These are phyloP conservation scores for Chloroclysta siterata DNA, from an alignment of 2,888 invertebrate species.

Conservation along the genomic window DNA sequence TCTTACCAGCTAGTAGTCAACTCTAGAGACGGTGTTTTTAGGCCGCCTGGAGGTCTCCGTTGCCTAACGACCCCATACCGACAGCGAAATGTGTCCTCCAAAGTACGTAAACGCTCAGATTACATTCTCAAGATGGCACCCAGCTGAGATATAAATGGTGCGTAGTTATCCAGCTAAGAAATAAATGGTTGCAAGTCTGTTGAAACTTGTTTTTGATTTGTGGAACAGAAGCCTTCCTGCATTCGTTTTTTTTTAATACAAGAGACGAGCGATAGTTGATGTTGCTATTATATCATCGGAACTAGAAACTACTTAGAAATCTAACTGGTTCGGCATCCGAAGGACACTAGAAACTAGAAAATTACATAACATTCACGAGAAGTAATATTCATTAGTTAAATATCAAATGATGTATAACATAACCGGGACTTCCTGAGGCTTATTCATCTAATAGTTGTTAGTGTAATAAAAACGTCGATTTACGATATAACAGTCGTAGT, in stretches of 20 bases:
- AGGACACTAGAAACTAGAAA: conserved; percentile 9
- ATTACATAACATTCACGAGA: neutral
- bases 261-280: conserved; percentile 1
- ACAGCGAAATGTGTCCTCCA: no score
- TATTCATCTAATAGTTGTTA: conserved; percentile 8
- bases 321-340: conserved; percentile 5
- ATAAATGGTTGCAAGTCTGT: neutral
- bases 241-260: neutral
- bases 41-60: no score
- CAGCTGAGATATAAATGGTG: neutral
- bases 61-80: no score
- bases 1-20: no score
- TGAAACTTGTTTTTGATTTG: neutral
- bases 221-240: neutral
- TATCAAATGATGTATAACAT: neutral
- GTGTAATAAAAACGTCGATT: conserved; percentile 20
- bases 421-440: conserved; percentile 7
- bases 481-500: neutral
- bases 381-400: neutral
- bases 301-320: conserved; percentile 8
- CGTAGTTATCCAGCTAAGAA: neutral
- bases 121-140: no score
- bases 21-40: no score
- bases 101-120: no score
- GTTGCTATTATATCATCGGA: conserved; percentile 6